Evolutionary conservation across 1,140 invertebrate species (phyloP).

Genomic region (Calephelis virginiensis): DNA sequence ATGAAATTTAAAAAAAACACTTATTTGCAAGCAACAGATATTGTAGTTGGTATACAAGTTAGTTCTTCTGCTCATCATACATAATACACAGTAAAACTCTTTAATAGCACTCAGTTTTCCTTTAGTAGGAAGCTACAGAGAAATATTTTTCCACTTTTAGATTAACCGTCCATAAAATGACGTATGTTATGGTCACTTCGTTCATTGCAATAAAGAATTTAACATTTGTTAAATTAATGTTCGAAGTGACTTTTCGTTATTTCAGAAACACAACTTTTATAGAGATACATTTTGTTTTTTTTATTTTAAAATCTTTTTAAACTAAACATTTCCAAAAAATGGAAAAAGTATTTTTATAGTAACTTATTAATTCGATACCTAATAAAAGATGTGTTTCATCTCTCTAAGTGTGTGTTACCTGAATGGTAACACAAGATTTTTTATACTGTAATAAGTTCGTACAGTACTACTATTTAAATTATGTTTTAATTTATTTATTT

Average conservation of each 20-base stretch:
- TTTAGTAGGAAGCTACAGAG: slow-evolving; percentile 21
- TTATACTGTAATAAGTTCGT: neutral
- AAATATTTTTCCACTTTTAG: slow-evolving; percentile 54
- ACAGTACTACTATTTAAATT: too few species aligned
- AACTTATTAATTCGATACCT: neutral
- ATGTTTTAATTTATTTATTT: too few species aligned
- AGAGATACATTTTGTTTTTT: neutral
- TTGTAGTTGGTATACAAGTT: neutral
- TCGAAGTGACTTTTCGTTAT: slow-evolving; percentile 24
- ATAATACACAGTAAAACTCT: neutral
- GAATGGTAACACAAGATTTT: neutral
- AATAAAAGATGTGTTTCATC: neutral
- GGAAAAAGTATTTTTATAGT: too few species aligned
- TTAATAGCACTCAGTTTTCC: too few species aligned
- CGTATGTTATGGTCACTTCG: slow-evolving; percentile 34
- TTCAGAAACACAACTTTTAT: neutral
- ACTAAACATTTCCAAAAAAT: too few species aligned
- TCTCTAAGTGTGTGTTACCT: neutral
- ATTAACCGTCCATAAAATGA: slow-evolving; percentile 35
- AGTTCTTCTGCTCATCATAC: neutral
- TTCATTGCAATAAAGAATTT: slow-evolving; percentile 64
- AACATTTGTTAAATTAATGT: slow-evolving; percentile 63
- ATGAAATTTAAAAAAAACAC: neutral
- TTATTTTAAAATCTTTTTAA: too few species aligned
- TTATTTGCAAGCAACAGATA: neutral